These are phyloP conservation scores for Hemaris fuciformis DNA, from an alignment of 2,888 invertebrate genomes.

Conservation along the genomic window DNA sequence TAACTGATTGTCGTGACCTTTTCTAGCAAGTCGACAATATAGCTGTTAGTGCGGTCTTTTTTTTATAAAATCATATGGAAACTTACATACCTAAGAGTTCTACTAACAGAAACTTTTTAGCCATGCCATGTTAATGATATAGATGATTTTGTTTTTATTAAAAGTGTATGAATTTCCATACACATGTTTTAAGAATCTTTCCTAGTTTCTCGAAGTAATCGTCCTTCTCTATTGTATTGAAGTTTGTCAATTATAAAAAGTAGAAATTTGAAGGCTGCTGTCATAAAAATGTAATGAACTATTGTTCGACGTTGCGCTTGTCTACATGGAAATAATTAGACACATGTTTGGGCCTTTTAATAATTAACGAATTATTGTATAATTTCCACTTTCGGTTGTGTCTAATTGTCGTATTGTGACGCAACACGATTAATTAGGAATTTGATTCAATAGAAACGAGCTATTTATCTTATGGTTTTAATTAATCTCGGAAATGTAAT, in stretches of 20 bases:
- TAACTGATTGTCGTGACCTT: no score
- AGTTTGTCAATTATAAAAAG: background rate
- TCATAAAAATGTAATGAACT: conserved; percentile 32
- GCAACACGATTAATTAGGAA: background rate
- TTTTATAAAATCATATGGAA: no score
- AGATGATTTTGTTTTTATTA: no score
- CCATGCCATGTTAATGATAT: no score
- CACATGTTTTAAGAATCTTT: no score
- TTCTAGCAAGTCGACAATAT: no score
- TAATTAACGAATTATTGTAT: conserved; percentile 9
- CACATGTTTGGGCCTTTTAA: conserved; percentile 10
- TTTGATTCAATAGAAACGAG: background rate
- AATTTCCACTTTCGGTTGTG: background rate
- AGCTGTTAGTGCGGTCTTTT: no score
- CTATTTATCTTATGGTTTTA: background rate
- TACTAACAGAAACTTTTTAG: no score
- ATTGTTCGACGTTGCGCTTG: conserved; percentile 29
- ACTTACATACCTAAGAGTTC: no score
- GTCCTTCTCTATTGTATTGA: background rate
- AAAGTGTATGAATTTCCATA: no score
- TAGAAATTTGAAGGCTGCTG: conserved; percentile 20
- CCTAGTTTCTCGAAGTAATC: no score
- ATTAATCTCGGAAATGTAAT: conserved; percentile 6
- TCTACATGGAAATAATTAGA: conserved; percentile 5
- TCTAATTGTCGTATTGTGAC: background rate